Evolutionary conservation across 2,113 vertebrate species (phyloP).

Genomic region (Macrotis lagotis): DNA sequence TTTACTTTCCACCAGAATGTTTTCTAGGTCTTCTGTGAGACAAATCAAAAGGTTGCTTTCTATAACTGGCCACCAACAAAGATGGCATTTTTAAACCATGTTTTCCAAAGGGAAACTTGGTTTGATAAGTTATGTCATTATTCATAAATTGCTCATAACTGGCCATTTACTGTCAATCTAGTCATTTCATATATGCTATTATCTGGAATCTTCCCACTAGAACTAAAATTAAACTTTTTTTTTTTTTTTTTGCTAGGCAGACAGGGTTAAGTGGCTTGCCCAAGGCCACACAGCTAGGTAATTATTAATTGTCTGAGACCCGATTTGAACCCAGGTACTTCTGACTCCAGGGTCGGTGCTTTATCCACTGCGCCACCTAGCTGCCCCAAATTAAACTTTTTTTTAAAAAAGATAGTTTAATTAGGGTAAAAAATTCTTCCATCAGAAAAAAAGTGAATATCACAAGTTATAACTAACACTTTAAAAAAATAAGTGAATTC

Average conservation of each 20-base stretch:
- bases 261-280: too few relatives aligned
- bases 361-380: too few relatives aligned
- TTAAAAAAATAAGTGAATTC: neutral
- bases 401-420: slow-evolving; percentile 62
- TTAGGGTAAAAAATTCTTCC: slow-evolving; percentile 16
- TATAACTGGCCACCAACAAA: neutral
- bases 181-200: slow-evolving; percentile 7
- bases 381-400: slow-evolving; percentile 23
- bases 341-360: too few relatives aligned
- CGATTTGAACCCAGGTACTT: too few relatives aligned
- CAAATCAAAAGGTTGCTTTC: neutral
- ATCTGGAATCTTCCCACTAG: slow-evolving; percentile 32
- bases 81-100: neutral
- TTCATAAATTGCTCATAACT: slow-evolving; percentile 22
- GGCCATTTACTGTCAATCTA: neutral
- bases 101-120: neutral
- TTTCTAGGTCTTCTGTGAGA: neutral
- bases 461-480: slow-evolving; percentile 28
- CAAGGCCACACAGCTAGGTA: too few relatives aligned
- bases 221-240: slow-evolving; percentile 47
- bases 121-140: slow-evolving; percentile 30
- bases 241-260: slow-evolving; percentile 57
- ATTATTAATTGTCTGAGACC: too few relatives aligned
- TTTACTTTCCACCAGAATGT: neutral
- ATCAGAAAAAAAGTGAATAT: slow-evolving; percentile 44